Conservation (phyloP, 2,113 vertebrate species). For the Catharus minimus region DNA sequence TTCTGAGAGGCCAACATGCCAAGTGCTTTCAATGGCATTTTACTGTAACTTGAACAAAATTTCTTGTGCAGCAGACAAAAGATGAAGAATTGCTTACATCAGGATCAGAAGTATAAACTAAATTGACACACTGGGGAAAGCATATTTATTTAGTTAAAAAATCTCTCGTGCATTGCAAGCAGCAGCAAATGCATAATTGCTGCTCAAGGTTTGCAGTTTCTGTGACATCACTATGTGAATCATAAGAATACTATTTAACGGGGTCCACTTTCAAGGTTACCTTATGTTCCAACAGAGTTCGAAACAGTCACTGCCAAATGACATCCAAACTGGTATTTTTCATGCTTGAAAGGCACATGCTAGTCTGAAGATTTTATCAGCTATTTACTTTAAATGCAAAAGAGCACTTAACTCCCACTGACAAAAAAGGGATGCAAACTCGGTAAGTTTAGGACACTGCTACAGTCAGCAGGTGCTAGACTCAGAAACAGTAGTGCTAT, state of each 20-base stretch:
- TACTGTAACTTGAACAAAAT: background rate
- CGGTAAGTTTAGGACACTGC: background rate
- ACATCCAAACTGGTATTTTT: background rate
- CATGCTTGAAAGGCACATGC: background rate
- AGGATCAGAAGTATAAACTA: background rate
- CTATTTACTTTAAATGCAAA: constrained; percentile 6
- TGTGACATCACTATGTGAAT: background rate
- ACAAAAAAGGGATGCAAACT: background rate
- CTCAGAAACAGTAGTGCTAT: background rate
- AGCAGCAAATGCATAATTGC: background rate
- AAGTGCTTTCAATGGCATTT: background rate
- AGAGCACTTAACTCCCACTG: background rate
- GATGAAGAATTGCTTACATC: background rate
- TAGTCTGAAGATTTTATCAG: constrained; percentile 32
- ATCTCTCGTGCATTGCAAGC: background rate
- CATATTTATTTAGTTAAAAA: background rate
- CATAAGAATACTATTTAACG: background rate
- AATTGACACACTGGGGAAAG: background rate
- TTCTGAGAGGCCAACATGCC: background rate
- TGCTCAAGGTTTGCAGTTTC: background rate
- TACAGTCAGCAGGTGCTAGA: background rate
- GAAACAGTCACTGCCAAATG: background rate
- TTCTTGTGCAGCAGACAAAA: background rate
- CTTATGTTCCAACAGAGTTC: background rate
- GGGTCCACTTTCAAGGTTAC: constrained; percentile 12